Evolutionary conservation across 2,113 vertebrate genomes (phyloP).

Genomic region (Eudyptes chrysolophus): DNA sequence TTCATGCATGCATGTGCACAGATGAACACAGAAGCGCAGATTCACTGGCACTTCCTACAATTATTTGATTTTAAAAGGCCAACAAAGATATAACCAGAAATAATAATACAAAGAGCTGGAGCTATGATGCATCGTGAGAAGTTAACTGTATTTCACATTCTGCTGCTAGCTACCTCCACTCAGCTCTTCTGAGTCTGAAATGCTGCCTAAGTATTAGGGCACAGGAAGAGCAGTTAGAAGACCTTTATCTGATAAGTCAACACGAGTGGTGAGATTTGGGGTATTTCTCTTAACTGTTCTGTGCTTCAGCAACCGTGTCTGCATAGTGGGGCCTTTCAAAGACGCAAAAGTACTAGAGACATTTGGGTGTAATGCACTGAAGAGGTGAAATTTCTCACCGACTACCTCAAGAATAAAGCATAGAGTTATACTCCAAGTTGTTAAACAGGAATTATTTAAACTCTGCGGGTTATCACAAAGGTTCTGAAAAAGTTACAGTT

Average conservation of each 20-base stretch:
- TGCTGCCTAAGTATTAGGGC: background rate
- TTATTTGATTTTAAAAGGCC: background rate
- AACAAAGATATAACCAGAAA: background rate
- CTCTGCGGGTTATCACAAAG: background rate
- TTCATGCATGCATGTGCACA: background rate
- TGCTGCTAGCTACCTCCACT: background rate
- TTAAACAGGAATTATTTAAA: background rate
- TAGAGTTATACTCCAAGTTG: background rate
- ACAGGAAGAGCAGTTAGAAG: background rate
- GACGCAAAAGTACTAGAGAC: background rate
- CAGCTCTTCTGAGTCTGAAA: background rate
- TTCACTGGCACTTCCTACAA: background rate
- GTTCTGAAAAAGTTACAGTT: background rate
- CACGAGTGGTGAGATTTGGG: background rate
- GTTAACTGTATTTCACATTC: background rate
- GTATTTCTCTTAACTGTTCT: background rate
- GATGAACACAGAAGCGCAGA: background rate
- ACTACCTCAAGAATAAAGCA: background rate
- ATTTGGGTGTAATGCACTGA: background rate
- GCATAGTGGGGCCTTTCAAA: background rate
- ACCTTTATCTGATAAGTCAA: background rate
- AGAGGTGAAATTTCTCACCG: background rate
- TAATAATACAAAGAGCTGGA: background rate
- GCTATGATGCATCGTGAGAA: background rate
- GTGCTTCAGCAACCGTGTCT: background rate